These are phyloP conservation scores for Pycnomerus fuliginosus DNA, from an alignment of 2,888 invertebrate genomes.

Conservation along the genomic window DNA sequence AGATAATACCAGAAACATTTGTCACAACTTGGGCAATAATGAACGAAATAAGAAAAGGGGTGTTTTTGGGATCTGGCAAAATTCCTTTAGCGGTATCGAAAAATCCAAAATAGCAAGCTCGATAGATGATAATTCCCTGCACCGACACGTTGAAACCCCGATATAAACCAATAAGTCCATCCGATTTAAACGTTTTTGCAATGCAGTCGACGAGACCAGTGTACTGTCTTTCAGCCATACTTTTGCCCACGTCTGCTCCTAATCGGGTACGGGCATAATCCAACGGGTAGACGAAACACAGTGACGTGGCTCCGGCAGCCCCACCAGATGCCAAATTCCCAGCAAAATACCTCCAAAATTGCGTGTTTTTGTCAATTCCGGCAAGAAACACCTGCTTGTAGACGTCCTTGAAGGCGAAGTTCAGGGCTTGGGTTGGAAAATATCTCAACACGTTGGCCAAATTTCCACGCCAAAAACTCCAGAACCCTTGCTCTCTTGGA, in stretches of 20 bases:
- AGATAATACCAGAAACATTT: constrained; percentile 68
- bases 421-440: constrained; percentile 72
- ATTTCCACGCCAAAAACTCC: constrained; percentile 73
- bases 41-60: constrained; percentile 55
- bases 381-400: constrained; percentile 68
- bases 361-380: constrained; percentile 68
- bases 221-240: constrained; percentile 51
- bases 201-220: constrained; percentile 63
- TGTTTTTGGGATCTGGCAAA: constrained; percentile 62
- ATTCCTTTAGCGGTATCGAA: constrained; percentile 52
- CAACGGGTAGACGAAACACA: constrained; percentile 71
- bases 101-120: constrained; percentile 67
- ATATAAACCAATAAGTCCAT: constrained; percentile 64
- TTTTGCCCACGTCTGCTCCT: constrained; percentile 36
- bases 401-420: constrained; percentile 74
- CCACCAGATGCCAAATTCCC: constrained; percentile 73
- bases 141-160: constrained; percentile 67
- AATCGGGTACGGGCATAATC: constrained; percentile 69
- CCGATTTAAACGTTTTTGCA: constrained; percentile 58
- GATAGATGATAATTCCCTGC: constrained; percentile 67
- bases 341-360: constrained; percentile 65
- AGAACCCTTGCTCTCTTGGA: constrained; percentile 64
- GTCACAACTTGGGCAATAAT: constrained; percentile 55
- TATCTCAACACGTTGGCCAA: constrained; percentile 73
- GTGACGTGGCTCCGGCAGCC: constrained; percentile 71